Percentiles rank a stretch among this genome's conserved stretches.
phyloP scores from a whole-genome alignment of 2,888 invertebrate species.

The Tetramorium bicarinatum region DNA sequence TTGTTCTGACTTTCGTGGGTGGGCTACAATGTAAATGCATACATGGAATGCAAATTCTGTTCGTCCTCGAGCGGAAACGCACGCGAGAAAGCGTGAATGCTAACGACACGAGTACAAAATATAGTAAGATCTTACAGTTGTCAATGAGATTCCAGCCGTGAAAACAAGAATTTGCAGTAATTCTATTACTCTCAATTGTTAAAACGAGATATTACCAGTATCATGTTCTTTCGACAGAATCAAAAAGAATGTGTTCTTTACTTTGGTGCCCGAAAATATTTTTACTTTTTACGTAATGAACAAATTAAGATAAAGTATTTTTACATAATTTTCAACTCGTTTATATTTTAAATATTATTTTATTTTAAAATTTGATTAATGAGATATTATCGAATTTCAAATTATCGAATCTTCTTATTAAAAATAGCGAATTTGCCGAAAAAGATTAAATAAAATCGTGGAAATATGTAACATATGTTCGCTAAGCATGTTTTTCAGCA shows the following conservation, averaged over 20 bases:
- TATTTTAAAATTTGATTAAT: background rate
- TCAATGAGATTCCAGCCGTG: constrained; percentile 54
- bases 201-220: too few relatives aligned
- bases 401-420: background rate
- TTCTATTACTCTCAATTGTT: constrained; percentile 13
- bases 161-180: constrained; percentile 34
- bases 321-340: background rate
- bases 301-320: background rate
- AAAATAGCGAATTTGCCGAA: background rate
- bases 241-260: background rate
- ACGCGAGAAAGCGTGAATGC: constrained; percentile 37
- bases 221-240: background rate
- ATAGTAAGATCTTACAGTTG: constrained; percentile 52
- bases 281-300: background rate
- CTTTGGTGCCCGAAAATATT: background rate
- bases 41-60: constrained; percentile 40
- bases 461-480: background rate
- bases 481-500: background rate
- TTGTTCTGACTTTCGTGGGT: constrained; percentile 41
- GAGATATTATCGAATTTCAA: too few relatives aligned
- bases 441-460: background rate
- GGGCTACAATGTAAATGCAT: constrained; percentile 15
- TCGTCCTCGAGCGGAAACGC: constrained; percentile 35
- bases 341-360: background rate
- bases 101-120: constrained; percentile 62